Evolutionary conservation across 64 coral and sea anemone species (phyloP).

Genomic region (Stichodactyla mertensii): DNA sequence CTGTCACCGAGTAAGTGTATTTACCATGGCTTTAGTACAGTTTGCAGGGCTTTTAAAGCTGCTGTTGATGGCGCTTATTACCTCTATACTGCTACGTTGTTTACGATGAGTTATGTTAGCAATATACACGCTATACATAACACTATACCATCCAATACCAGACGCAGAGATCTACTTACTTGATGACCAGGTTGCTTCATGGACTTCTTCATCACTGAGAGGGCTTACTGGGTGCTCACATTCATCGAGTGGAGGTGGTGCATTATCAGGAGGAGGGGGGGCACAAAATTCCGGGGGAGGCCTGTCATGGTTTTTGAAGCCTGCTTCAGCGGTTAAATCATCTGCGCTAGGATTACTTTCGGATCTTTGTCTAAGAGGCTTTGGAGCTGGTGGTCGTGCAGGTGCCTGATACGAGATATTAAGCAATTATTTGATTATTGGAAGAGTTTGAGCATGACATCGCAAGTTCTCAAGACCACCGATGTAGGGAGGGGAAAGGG

Average conservation of each 20-base stretch:
- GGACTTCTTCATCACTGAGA: conserved; percentile 29
- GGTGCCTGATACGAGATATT: background rate
- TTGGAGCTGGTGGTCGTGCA: conserved; percentile 27
- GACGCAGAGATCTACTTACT: background rate
- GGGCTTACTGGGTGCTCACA: conserved; percentile 49
- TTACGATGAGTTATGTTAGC: too few species aligned
- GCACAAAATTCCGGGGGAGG: conserved; percentile 21
- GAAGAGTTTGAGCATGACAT: too few species aligned
- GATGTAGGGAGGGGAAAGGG: too few species aligned
- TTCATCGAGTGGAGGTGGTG: conserved; percentile 51
- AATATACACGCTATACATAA: too few species aligned
- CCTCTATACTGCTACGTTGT: too few species aligned
- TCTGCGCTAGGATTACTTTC: background rate
- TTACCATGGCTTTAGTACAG: too few species aligned
- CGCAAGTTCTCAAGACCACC: too few species aligned
- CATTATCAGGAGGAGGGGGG: conserved; percentile 49
- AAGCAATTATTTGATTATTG: background rate
- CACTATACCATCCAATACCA: too few species aligned
- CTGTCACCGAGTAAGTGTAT: too few species aligned
- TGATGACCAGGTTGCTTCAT: background rate
- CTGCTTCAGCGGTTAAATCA: background rate
- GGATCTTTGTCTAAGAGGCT: background rate
- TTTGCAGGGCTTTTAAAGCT: too few species aligned
- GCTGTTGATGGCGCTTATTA: too few species aligned
- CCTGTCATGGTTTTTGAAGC: background rate